phyloP scores from a whole-genome alignment of 2,113 vertebrate genomes.

The Corythaixoides concolor region DNA sequence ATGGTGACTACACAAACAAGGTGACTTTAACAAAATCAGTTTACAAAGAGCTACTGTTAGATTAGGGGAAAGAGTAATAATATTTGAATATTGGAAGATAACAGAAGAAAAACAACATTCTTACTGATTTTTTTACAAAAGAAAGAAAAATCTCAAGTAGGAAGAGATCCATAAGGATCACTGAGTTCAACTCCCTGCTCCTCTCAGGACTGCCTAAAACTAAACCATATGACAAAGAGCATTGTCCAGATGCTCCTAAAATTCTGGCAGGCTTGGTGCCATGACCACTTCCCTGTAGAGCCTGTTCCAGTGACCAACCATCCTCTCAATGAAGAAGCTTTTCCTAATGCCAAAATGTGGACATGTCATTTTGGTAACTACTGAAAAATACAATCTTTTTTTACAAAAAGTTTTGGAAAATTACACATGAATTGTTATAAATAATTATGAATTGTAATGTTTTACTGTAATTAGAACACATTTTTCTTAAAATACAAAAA shows the following conservation, averaged over 20 bases:
- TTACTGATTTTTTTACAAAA: background rate
- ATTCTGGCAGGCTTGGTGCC: background rate
- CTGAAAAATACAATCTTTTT: background rate
- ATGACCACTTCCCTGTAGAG: background rate
- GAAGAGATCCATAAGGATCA: rapidly evolving
- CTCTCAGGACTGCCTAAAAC: background rate
- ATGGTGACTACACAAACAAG: background rate
- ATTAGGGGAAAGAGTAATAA: background rate
- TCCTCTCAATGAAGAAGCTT: background rate
- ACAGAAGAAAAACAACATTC: background rate
- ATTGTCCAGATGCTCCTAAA: background rate
- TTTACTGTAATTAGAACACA: background rate
- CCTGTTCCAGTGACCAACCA: background rate
- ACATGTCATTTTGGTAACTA: background rate
- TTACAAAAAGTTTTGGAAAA: background rate
- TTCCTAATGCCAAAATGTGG: background rate
- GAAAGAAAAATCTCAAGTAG: background rate
- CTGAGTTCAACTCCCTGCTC: background rate
- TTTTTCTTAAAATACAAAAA: background rate
- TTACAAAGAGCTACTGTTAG: background rate
- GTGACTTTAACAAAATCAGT: background rate
- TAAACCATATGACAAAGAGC: background rate
- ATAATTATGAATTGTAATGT: background rate
- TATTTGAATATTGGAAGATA: background rate
- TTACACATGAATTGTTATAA: background rate